These are phyloP conservation scores for Platycercus adscitus DNA, from an alignment of 2,113 vertebrate genomes.

Conservation along the genomic window DNA sequence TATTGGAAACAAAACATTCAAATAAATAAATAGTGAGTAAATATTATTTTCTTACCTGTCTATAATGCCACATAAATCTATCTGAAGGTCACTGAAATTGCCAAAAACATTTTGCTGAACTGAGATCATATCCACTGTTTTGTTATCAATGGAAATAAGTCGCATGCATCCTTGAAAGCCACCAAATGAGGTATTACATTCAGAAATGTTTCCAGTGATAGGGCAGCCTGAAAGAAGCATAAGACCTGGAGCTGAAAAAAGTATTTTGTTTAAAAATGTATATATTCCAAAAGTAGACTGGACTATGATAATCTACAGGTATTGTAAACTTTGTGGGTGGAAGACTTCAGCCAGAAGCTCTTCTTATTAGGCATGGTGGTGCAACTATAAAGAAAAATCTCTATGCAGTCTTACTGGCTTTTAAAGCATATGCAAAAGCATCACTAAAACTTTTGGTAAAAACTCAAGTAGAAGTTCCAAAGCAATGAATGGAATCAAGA, in stretches of 20 bases:
- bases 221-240: conserved; percentile 84
- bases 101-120: conserved; percentile 87
- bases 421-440: neutral
- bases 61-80: conserved; percentile 92
- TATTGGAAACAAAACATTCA: neutral
- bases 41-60: conserved; percentile 84
- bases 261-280: neutral
- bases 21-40: neutral
- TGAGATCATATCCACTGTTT: conserved; percentile 84
- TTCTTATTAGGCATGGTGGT: neutral
- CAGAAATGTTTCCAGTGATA: conserved; percentile 56
- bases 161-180: conserved; percentile 93
- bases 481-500: neutral
- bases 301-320: neutral
- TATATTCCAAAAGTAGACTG: neutral
- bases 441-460: neutral
- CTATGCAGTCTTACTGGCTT: neutral
- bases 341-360: neutral
- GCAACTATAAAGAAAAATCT: neutral
- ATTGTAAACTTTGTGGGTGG: neutral
- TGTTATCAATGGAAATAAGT: conserved; percentile 78
- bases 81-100: conserved; percentile 91
- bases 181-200: conserved; percentile 80
- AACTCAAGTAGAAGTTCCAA: neutral
- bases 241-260: neutral